Evolutionary conservation across 2,797 vertebrate genomes (phyloP).

Genomic region (Rallus crepitans): DNA sequence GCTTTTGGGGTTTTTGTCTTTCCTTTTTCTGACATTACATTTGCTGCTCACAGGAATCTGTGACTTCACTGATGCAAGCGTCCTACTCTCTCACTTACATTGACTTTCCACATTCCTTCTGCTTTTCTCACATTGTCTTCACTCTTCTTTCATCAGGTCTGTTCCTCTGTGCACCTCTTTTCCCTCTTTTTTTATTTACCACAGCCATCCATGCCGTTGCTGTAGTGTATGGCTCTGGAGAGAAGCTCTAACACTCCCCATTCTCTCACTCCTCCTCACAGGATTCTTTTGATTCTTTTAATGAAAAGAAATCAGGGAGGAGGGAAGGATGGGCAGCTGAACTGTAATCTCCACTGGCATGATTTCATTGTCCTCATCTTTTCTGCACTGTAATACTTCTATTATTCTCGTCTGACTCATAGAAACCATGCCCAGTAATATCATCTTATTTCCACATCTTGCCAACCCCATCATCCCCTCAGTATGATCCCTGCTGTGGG

Average conservation of each 20-base stretch:
- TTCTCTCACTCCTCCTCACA: background rate
- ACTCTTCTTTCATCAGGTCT: background rate
- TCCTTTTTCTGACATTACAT: background rate
- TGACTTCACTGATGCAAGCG: background rate
- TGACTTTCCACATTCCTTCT: background rate
- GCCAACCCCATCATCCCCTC: background rate
- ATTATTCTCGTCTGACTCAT: conserved; percentile 4
- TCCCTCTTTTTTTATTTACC: background rate
- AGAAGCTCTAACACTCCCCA: background rate
- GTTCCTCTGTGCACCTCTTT: background rate
- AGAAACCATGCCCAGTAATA: background rate
- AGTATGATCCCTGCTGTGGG: background rate
- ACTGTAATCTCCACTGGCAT: background rate
- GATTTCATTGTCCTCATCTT: background rate
- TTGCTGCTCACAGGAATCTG: background rate
- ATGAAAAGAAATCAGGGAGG: background rate
- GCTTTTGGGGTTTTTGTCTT: background rate
- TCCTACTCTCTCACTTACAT: background rate
- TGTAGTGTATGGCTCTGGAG: background rate
- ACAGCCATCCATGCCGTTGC: background rate
- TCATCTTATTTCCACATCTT: background rate
- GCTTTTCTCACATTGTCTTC: background rate
- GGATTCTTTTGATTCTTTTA: background rate
- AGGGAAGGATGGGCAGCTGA: background rate
- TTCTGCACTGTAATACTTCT: background rate